phyloP scores from a whole-genome alignment of 2,113 vertebrate genomes.

The Procavia capensis region DNA sequence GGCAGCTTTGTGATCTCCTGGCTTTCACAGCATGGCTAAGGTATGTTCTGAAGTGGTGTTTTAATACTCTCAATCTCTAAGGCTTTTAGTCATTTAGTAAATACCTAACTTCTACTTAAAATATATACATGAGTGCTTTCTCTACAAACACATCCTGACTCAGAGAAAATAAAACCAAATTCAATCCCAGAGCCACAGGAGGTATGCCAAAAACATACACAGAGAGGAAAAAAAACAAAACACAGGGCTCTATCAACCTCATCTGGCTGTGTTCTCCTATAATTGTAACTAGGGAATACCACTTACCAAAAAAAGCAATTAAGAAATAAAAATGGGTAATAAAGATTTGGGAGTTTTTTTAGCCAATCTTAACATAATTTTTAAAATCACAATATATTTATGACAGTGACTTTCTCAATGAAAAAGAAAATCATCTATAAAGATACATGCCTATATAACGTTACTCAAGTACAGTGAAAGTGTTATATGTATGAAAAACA shows the following conservation, averaged over 20 bases:
- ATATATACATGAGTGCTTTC: not conserved
- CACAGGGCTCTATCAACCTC: not conserved
- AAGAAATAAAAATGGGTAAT: conserved; percentile 36
- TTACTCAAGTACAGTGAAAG: not conserved
- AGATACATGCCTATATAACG: not conserved
- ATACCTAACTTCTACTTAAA: conserved; percentile 43
- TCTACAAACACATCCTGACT: not conserved
- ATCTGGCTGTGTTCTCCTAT: not conserved
- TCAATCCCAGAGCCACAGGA: not conserved
- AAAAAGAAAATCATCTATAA: not conserved
- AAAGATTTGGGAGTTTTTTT: not conserved
- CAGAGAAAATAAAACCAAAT: conserved; percentile 32
- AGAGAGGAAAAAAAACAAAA: not conserved
- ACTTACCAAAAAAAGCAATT: conserved; percentile 8
- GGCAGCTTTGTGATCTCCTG: not conserved
- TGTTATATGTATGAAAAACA: conserved; percentile 37
- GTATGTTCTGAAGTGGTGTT: not conserved
- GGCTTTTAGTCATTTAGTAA: conserved; percentile 17
- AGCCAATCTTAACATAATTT: not conserved
- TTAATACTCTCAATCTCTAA: conserved; percentile 8
- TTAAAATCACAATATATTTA: conserved; percentile 10
- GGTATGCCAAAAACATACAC: not conserved
- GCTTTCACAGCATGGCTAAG: not conserved
- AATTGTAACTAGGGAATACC: conserved; percentile 1
- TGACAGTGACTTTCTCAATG: not conserved